These are phyloP conservation scores for Mustela lutreola DNA, from an alignment of 2,113 vertebrate species.

Conservation along the genomic window DNA sequence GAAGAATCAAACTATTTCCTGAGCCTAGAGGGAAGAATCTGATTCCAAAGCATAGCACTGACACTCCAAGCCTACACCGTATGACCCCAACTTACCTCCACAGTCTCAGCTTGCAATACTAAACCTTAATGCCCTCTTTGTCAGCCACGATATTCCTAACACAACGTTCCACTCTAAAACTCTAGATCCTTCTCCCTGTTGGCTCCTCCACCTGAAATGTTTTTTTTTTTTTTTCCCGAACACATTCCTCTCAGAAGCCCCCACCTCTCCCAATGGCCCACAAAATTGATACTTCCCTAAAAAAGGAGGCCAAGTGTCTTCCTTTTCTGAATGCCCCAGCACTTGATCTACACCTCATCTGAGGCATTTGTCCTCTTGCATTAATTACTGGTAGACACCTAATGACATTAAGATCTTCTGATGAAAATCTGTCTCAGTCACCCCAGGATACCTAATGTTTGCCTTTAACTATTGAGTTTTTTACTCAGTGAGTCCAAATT, in stretches of 20 bases:
- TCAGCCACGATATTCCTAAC: background rate
- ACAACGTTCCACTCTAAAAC: background rate
- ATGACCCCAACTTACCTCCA: background rate
- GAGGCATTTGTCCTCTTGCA: background rate
- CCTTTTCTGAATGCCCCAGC: background rate
- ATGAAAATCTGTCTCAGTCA: background rate
- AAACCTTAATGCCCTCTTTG: background rate
- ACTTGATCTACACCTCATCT: background rate
- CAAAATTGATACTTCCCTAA: background rate
- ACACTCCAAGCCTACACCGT: background rate
- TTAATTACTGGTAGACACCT: background rate
- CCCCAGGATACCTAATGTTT: background rate
- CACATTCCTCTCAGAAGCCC: background rate
- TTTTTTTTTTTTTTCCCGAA: background rate
- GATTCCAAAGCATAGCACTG: background rate
- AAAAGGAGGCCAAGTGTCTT: background rate
- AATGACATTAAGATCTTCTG: conserved; percentile 12
- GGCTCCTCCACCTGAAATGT: background rate
- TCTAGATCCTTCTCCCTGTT: background rate
- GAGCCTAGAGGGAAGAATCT: background rate
- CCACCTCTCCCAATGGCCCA: background rate
- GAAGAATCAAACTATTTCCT: background rate
- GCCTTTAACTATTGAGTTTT: background rate
- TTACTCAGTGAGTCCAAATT: background rate
- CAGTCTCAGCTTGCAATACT: background rate